Evolutionary conservation across 1,140 invertebrate genomes (phyloP), one percentile per base, ranked within the genome.

Genomic region (Meloidogyne chitwoodi): DNA sequence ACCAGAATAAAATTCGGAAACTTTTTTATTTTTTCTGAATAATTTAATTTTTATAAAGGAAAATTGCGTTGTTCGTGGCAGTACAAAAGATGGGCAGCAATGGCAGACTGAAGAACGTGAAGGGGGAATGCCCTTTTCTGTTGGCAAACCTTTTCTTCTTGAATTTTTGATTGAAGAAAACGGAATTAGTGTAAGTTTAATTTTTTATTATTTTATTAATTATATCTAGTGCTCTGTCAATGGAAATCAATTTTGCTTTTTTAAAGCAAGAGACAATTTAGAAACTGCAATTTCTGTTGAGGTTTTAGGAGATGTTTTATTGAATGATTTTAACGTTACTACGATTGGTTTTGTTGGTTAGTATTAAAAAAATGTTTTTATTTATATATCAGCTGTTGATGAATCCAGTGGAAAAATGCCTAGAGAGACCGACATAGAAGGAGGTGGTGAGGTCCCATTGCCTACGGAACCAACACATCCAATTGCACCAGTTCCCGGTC

Each of bases 41-140:
- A 6, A 41, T 3, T 74, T 22, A 71, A 38, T 63, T n/a, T 24
- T 16, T 19, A 38, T 76, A 27, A 22, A 76, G 75, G 68, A 76
- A 63, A 41, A 38, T 24, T 75, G 68, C 11, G 68, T 76, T 22
- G 75, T 76, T 16, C 75, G 75, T n/a, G 74, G 61, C 56, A 69
- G 75, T 31, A 76, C 75, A 16, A 64, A 69, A 10, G 68, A 63
- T 11, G 75, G 75, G 10, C 41, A 70, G 10, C 41, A 74, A 12
- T 76, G 75, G 75, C 68, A 62, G 24, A 24, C 29, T n/a, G 75
- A 76, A 62, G 75, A 76, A 34, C 38, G 75, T 26, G 75, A 74
- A 6, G 75, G 75, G 1, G 68, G 68, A 41, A 75, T 74, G 65
- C 75, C 75, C 6, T 76, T 76, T 63, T 34, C 44, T 68, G 1